Conservation (phyloP, 2,888 invertebrate species). For the Glaucopsyche alexis region DNA sequence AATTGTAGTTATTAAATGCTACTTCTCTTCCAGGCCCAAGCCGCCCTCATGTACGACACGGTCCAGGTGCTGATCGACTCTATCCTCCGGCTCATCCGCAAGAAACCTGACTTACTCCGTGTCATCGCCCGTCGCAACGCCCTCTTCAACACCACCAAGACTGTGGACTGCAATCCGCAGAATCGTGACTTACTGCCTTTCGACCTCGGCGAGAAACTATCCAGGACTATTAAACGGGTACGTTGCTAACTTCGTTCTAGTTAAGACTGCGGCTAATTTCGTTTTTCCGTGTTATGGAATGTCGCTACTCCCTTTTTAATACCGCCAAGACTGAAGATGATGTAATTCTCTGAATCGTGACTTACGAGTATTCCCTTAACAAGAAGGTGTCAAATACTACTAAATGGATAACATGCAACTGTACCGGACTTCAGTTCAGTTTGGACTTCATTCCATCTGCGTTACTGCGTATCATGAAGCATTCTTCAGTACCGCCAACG, state of each 20-base stretch:
- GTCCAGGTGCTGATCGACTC: conserved; percentile 93
- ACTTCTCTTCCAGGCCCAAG: conserved; percentile 85
- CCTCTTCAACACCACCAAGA: conserved; percentile 81
- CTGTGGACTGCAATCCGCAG: conserved; percentile 90
- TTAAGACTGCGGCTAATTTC: conserved; percentile 71
- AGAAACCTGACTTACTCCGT: conserved; percentile 89
- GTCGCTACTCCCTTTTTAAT: conserved; percentile 80
- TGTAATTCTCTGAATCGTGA: no score
- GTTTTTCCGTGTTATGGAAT: conserved; percentile 80
- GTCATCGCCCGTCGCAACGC: conserved; percentile 72
- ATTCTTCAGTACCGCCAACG: conserved; percentile 81
- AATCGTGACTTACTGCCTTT: conserved; percentile 88
- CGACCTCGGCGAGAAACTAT: conserved; percentile 93
- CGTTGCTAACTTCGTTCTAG: conserved; percentile 2
- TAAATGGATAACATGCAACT: no score
- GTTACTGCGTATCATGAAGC: conserved; percentile 72
- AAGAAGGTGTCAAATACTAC: no score
- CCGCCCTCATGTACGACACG: conserved; percentile 96
- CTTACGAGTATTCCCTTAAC: no score
- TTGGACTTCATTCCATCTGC: conserved; percentile 83
- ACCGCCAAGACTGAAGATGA: conserved; percentile 51
- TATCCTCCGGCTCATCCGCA: conserved; percentile 89
- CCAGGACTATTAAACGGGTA: conserved; percentile 89
- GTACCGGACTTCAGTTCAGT: no score
- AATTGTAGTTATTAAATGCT: neutral